Conservation (phyloP, 2,113 vertebrate genomes). For the Naja naja region DNA sequence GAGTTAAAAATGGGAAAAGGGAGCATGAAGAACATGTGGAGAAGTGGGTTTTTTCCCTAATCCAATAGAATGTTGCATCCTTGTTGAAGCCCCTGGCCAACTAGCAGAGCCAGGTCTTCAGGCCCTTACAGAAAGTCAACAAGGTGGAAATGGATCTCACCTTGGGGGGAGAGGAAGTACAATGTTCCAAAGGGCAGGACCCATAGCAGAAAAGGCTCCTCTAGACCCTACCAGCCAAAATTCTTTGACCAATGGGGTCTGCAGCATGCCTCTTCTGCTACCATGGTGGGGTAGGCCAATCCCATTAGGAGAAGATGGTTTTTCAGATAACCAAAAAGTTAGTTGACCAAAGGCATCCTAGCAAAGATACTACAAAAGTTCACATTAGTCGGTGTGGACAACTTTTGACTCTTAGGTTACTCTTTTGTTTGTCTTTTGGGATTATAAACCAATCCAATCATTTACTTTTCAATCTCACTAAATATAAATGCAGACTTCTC, state of each 20-base stretch:
- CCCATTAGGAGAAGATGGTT: not conserved
- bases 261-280: not conserved
- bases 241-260: not conserved
- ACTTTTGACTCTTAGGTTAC: not conserved
- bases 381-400: not conserved
- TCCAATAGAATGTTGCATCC: not conserved
- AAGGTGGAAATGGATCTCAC: not conserved
- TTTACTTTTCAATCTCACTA: not conserved
- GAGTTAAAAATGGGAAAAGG: not conserved
- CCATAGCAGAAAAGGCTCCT: not conserved
- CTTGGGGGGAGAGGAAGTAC: not conserved
- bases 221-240: not conserved
- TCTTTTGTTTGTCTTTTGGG: not conserved
- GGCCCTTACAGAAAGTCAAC: not conserved
- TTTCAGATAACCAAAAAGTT: not conserved
- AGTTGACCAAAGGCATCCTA: not conserved
- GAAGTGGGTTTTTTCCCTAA: not conserved
- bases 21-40: not conserved
- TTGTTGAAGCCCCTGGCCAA: not conserved
- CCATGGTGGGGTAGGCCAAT: not conserved
- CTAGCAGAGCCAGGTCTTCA: not conserved
- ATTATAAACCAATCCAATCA: not conserved
- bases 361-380: not conserved
- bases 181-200: not conserved
- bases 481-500: not conserved